These are phyloP conservation scores for Paradoxurus hermaphroditus DNA, from an alignment of 2,113 vertebrate genomes.

Conservation along the genomic window DNA sequence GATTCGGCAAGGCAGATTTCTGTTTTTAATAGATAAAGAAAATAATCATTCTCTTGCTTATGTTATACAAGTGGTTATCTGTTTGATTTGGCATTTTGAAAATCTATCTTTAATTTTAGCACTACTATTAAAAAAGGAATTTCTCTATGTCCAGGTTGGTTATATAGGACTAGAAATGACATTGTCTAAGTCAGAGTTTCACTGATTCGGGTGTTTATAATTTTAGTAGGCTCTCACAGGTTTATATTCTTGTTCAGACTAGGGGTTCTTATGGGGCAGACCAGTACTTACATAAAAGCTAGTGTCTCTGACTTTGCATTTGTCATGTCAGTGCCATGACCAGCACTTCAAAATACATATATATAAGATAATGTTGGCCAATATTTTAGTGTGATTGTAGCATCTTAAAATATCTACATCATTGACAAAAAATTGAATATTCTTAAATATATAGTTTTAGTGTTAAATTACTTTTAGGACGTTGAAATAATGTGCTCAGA, in stretches of 20 bases:
- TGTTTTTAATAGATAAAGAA: neutral
- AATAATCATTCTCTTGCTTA: neutral
- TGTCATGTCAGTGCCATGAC: no score
- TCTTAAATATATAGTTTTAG: neutral
- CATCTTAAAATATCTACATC: neutral
- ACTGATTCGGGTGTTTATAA: neutral
- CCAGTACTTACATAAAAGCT: no score
- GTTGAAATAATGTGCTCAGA: neutral
- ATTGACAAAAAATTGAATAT: neutral
- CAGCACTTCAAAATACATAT: no score
- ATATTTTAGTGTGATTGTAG: neutral
- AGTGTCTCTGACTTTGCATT: no score
- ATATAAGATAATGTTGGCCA: no score
- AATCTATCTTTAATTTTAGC: neutral
- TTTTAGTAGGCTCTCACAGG: no score
- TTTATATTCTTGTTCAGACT: no score
- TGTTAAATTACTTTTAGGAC: neutral
- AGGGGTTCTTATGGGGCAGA: no score
- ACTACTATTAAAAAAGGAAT: neutral
- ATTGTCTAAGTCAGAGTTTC: neutral
- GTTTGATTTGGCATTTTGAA: neutral
- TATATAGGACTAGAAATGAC: neutral
- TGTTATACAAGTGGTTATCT: neutral
- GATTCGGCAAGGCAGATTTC: neutral
- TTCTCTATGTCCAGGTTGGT: neutral